Percentiles rank a stretch among this genome's conserved stretches.
These are phyloP conservation scores for Vidua macroura DNA, from an alignment of 2,113 vertebrate species.

Conservation along the genomic window DNA sequence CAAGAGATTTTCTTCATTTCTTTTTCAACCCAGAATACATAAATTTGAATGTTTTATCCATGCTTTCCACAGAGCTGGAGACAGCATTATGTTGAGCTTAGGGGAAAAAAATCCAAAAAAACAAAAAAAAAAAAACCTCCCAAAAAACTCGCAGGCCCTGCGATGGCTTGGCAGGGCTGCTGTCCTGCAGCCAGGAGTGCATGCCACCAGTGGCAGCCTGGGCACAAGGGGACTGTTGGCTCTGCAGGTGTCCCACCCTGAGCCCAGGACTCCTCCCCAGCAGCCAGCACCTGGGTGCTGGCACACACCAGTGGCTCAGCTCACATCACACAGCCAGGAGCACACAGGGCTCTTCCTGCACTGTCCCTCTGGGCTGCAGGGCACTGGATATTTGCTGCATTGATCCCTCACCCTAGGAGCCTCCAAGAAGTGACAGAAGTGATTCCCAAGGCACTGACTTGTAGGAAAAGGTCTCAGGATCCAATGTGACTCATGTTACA, in stretches of 20 bases:
- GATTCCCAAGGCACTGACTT: background rate
- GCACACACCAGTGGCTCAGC: background rate
- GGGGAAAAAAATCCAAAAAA: background rate
- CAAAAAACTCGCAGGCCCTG: background rate
- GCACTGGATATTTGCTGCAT: background rate
- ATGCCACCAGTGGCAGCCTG: background rate
- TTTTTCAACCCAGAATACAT: background rate
- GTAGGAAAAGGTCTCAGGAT: background rate
- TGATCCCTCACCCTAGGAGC: background rate
- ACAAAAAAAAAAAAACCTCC: too few species aligned
- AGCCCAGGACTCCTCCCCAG: background rate
- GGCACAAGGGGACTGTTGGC: rapidly evolving
- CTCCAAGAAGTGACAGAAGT: background rate
- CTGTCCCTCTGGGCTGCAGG: background rate
- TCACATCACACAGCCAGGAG: background rate
- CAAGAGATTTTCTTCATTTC: background rate
- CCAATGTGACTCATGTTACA: background rate
- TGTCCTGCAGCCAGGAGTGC: background rate
- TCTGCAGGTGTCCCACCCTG: background rate
- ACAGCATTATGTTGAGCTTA: background rate
- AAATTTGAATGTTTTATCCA: background rate
- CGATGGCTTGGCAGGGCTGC: background rate
- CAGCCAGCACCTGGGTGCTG: background rate
- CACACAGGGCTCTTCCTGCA: background rate
- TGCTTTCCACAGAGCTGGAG: background rate